Conservation (phyloP, 1,140 invertebrate species). For the Ostrea edulis region DNA sequence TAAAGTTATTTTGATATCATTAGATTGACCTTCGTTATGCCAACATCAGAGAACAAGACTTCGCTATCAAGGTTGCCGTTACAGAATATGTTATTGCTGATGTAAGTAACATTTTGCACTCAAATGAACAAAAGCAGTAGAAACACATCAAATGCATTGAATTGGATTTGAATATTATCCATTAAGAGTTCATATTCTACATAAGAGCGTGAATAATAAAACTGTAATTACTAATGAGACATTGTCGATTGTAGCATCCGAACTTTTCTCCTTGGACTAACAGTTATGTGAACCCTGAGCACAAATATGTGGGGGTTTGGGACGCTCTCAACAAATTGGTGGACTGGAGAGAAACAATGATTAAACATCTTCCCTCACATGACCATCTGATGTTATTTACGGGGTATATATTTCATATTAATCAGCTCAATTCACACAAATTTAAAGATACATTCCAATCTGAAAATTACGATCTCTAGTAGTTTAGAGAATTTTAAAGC, state of each 20-base stretch:
- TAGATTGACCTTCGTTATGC: conserved; percentile 56
- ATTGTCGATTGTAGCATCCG: conserved; percentile 43
- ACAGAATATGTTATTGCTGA: conserved; percentile 57
- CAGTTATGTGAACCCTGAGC: neutral
- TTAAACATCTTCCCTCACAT: conserved; percentile 45
- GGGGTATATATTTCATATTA: conserved; percentile 41
- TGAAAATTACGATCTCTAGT: no score
- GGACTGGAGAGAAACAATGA: conserved; percentile 43
- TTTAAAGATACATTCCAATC: no score
- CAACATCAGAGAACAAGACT: conserved; percentile 45
- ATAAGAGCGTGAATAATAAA: neutral
- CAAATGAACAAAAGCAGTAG: no score
- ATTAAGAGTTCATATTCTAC: no score
- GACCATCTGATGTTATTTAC: conserved; percentile 59
- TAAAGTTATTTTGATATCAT: neutral
- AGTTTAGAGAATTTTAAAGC: no score
- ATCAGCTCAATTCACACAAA: neutral
- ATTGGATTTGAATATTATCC: no score
- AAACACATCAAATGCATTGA: no score
- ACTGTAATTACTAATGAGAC: neutral
- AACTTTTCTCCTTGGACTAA: conserved; percentile 44
- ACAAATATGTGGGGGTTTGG: conserved; percentile 31
- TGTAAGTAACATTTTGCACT: conserved; percentile 40
- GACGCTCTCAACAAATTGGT: conserved; percentile 44
- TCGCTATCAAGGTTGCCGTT: conserved; percentile 47